A percentile compares a stretch with the other conserved stretches of the same genome.
phyloP scores from a whole-genome alignment of 2,888 invertebrate genomes.

The Sericinus montela region DNA sequence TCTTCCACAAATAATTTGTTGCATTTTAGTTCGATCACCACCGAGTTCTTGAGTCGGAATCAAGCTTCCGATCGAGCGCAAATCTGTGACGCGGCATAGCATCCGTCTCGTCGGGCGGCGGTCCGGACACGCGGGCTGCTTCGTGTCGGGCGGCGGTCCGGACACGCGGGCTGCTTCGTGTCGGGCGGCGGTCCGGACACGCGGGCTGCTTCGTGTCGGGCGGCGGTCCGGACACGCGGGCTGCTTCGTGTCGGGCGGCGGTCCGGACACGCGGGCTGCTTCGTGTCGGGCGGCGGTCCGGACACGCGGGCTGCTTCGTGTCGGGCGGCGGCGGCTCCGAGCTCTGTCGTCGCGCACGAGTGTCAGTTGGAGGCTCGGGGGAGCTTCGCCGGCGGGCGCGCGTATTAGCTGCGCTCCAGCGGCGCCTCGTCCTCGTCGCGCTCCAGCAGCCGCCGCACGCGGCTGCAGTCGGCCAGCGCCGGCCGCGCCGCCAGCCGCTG shows the following conservation, averaged over 20 bases:
- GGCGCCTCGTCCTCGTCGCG: slow-evolving; percentile 22
- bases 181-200: too few relatives aligned
- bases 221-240: neutral
- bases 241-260: too few relatives aligned
- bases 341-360: neutral
- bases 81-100: neutral
- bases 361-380: slow-evolving; percentile 7
- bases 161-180: neutral
- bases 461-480: slow-evolving; percentile 29
- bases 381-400: slow-evolving; percentile 15
- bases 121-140: neutral
- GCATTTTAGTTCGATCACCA: neutral
- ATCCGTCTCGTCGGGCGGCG: neutral
- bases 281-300: neutral
- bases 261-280: neutral
- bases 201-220: neutral
- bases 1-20: neutral
- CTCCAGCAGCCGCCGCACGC: slow-evolving; percentile 31
- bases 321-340: neutral
- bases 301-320: neutral
- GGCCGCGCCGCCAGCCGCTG: slow-evolving; percentile 38
- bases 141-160: neutral
- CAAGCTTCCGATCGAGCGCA: neutral
- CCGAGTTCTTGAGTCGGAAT: neutral
- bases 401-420: slow-evolving; percentile 20